A percentile compares a stretch with the other conserved stretches of the same genome.
These are phyloP conservation scores for Archocentrus centrarchus DNA, from an alignment of 2,113 vertebrate species.

Conservation along the genomic window DNA sequence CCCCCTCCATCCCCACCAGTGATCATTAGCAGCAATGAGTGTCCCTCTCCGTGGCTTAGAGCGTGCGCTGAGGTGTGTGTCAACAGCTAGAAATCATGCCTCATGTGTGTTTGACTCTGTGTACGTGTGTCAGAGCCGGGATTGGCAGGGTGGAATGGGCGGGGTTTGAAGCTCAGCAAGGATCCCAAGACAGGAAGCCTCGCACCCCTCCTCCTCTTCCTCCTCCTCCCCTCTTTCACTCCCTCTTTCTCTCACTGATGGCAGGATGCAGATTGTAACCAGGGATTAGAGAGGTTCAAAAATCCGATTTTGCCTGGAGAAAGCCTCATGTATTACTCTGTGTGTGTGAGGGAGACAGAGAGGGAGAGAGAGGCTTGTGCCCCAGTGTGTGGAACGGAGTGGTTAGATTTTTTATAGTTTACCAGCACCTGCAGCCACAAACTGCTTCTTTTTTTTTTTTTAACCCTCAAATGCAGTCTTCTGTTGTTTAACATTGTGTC, in stretches of 20 bases:
- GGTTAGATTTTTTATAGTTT: constrained; percentile 85
- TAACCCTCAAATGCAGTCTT: constrained; percentile 79
- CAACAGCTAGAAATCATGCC: constrained; percentile 55
- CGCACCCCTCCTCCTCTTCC: neutral
- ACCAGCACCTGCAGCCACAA: constrained; percentile 74
- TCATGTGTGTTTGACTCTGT: constrained; percentile 54
- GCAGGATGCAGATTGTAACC: constrained; percentile 92
- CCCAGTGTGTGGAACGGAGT: constrained; percentile 63
- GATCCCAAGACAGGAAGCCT: constrained; percentile 68
- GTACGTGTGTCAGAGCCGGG: constrained; percentile 44
- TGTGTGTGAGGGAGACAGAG: neutral
- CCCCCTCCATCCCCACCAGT: constrained; percentile 71
- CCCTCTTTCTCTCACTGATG: constrained; percentile 68
- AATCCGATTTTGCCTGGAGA: constrained; percentile 93
- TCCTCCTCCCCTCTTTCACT: neutral
- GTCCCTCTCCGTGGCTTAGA: constrained; percentile 42
- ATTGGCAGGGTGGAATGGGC: constrained; percentile 63
- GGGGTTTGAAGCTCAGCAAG: constrained; percentile 42
- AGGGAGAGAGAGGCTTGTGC: constrained; percentile 37
- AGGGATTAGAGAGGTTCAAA: constrained; percentile 93
- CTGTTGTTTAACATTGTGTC: constrained; percentile 65
- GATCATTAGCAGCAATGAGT: constrained; percentile 43
- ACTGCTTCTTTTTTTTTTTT: constrained; percentile 49
- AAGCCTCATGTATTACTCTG: constrained; percentile 80
- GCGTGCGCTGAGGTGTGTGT: constrained; percentile 34